Evolutionary conservation across 2,888 invertebrate genomes (phyloP).

Genomic region (Halictus ligatus): DNA sequence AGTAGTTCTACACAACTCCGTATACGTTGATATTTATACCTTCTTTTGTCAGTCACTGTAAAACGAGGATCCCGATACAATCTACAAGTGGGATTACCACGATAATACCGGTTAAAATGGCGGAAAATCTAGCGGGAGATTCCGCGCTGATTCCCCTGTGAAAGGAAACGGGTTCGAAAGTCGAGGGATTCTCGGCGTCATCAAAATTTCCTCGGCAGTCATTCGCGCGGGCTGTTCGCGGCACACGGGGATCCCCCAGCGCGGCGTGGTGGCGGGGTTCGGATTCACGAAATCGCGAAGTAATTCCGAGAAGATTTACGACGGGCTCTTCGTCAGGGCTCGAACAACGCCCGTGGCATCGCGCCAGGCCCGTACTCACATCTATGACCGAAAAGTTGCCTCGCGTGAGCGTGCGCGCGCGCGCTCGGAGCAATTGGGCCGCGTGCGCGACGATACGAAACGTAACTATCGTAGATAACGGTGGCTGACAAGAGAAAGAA

Average conservation of each 20-base stretch:
- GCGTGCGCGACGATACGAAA: conserved; percentile 36
- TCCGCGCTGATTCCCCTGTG: not conserved
- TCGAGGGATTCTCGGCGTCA: conserved; percentile 5
- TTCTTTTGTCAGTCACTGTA: not conserved
- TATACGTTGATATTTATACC: not conserved
- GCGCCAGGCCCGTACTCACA: conserved; percentile 38
- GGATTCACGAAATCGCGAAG: conserved; percentile 48
- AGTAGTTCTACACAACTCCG: too few relatives aligned
- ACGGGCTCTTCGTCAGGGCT: conserved; percentile 34
- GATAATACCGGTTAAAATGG: not conserved
- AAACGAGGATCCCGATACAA: not conserved
- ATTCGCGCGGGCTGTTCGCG: conserved; percentile 21
- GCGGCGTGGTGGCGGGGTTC: not conserved
- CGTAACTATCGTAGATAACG: conserved; percentile 57
- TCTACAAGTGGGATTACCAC: not conserved
- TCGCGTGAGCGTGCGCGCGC: not conserved
- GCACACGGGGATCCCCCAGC: conserved; percentile 9
- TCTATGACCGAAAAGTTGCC: conserved; percentile 40
- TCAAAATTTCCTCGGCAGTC: not conserved
- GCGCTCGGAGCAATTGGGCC: conserved; percentile 35
- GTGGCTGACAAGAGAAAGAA: conserved; percentile 45
- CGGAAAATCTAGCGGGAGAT: not conserved
- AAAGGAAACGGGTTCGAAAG: conserved; percentile 1
- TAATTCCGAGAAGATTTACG: conserved; percentile 60
- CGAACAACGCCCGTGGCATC: conserved; percentile 50